Base-by-base conservation (phyloP, 1,140 invertebrate species). In the Popillia japonica region DNA sequence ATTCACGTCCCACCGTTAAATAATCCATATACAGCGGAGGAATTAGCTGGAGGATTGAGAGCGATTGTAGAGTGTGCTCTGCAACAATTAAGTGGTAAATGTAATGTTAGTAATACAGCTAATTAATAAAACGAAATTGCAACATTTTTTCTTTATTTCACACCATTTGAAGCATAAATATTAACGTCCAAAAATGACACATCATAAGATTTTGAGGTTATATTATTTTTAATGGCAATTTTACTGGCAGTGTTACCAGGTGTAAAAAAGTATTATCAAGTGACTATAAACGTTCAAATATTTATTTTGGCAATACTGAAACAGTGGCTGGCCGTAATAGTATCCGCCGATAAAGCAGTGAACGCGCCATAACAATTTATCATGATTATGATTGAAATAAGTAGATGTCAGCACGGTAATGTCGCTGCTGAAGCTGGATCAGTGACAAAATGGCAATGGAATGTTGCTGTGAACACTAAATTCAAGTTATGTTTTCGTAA, bases 1-100 rank as follows among this genome's bases (percentile, higher is more conserved):
- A 85, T 93, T 11, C 92, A 93, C 83, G 92, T 93, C 2, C 92
- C 92, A 7, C 88, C 90, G 76, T 83, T 90, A 0, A 74, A 89
- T 73, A 81, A 87, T 10, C 89, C 89, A 40, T 92, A 90, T 80
- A 81, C 89, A 0, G 87, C 87, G 14, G 78, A 87, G 75, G 85
- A 90, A 82, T 88, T 89, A 2, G 89, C 91, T 0, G 82, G 87
- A 79, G 90, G 89, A 44, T 83, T 93, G 8, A 87, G 89, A 78
- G 83, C 86, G 48, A 89, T 93, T 80, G 85, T 93, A 6, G 85
- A 86, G 27, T 80, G 78, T 72, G 83, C 80, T 10, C 59, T 86
- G 20, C 80, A 83, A 72, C 80, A 83, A 80, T 23, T 78, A 40
- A 42, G 8, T 74, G 6, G 2, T 55, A 40, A 34, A 34, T 34